Percentiles rank a stretch among this genome's conserved stretches.
phyloP scores from a whole-genome alignment of 2,888 invertebrate genomes.

The Drosophila rubida region DNA sequence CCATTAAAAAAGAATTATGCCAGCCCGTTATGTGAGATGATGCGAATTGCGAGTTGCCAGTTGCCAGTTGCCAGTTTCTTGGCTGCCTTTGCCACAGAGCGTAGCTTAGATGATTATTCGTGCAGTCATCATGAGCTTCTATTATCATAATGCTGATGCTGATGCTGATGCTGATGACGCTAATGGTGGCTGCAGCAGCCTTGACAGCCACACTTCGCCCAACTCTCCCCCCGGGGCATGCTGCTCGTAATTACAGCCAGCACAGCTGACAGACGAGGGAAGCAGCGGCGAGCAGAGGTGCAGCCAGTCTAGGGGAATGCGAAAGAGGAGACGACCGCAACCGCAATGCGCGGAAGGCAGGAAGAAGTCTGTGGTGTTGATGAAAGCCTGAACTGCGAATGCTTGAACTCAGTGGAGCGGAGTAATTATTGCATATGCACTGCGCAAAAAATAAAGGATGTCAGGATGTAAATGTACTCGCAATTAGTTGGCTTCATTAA shows the following conservation, averaged over 20 bases:
- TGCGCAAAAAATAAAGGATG: not conserved
- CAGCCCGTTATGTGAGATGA: conserved; percentile 38
- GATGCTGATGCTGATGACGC: conserved; percentile 61
- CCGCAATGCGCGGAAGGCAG: not conserved
- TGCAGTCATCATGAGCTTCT: conserved; percentile 54
- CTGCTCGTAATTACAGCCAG: conserved; percentile 36
- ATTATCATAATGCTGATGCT: conserved; percentile 51
- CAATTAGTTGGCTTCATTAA: not conserved
- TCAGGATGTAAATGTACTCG: not conserved
- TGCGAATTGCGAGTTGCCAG: conserved; percentile 21
- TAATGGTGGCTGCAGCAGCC: conserved; percentile 60
- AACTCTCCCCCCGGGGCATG: not conserved
- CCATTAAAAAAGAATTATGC: conserved; percentile 73
- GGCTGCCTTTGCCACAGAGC: conserved; percentile 26
- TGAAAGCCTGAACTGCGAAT: conserved; percentile 21
- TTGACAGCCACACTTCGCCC: conserved; percentile 27
- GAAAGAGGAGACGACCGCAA: conserved; percentile 23
- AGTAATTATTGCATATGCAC: conserved; percentile 16
- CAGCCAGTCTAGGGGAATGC: not conserved
- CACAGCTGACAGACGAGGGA: conserved; percentile 1
- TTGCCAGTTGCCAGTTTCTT: not conserved
- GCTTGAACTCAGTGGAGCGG: conserved; percentile 30
- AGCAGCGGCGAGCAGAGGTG: not conserved
- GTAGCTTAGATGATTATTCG: conserved; percentile 43
- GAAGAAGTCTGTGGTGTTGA: conserved; percentile 7